Percentiles rank a stretch among this genome's conserved stretches.
Conservation (phyloP, 1,140 invertebrate species). For the Hyles euphorbiae region DNA sequence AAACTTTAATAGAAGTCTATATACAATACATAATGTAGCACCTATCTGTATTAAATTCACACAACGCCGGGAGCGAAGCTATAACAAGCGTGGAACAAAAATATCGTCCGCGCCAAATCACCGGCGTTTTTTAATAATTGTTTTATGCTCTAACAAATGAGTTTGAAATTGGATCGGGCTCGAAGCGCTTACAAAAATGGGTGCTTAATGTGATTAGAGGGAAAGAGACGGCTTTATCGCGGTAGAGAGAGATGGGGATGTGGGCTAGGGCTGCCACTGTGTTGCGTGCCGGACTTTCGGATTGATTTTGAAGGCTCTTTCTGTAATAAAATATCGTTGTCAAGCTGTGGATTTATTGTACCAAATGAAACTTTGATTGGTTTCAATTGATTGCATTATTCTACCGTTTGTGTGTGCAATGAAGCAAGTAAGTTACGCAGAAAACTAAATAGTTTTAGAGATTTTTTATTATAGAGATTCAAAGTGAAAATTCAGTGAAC, state of each 20-base stretch:
- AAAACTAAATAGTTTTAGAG: no score
- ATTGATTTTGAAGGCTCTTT: background rate
- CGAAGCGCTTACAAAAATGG: conserved; percentile 71
- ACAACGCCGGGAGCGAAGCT: background rate
- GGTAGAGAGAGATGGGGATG: conserved; percentile 22
- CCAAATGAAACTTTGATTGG: no score
- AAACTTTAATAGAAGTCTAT: no score
- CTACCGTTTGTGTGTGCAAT: no score
- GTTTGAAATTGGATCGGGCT: conserved; percentile 73
- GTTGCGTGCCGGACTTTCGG: background rate
- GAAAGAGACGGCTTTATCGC: conserved; percentile 34
- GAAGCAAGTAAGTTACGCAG: no score
- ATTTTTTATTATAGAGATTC: no score
- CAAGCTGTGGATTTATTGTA: no score
- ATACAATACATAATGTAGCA: no score
- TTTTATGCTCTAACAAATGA: conserved; percentile 74
- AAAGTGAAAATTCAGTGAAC: no score
- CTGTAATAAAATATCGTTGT: no score
- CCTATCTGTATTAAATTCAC: no score
- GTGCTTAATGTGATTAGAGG: conserved; percentile 67
- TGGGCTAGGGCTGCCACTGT: background rate
- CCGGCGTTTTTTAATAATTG: conserved; percentile 74
- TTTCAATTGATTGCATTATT: no score
- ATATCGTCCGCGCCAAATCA: conserved; percentile 47
- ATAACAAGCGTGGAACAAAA: conserved; percentile 1